Base-by-base conservation (phyloP, 2,797 vertebrate genomes). In the Psittacula echo region DNA sequence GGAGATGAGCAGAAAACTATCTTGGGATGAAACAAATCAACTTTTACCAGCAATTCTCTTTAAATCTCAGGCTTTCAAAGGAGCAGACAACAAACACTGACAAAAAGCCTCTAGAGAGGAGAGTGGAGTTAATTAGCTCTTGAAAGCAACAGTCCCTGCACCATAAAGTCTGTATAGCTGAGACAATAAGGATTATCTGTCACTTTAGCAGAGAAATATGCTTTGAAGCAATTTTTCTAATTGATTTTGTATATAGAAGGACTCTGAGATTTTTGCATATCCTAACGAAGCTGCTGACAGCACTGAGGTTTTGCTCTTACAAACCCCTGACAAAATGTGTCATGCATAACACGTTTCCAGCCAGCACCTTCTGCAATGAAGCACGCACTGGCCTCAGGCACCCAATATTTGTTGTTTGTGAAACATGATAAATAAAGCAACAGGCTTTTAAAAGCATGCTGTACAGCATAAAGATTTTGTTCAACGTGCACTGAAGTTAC, bases 1-100 rank as follows among this genome's bases (percentile, higher is more conserved):
- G 27, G 58, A 94, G 44, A 81, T 15, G 16, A 51, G 56, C 61
- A 73, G 74, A 30, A 88, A 95, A 73, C 29, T 71, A 72, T 53
- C 24, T 91, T 0, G 1, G 61, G 56, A 85, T 78, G n/a, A 89
- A 93, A 80, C n/a, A 60, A 85, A 86, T 53, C 20, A 76, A 79
- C 54, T 68, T 76, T 39, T 64, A 39, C 5, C 2, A 32, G 32
- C 29, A 50, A n/a, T 23, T 20, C 19, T 45, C 41, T 89, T 77
- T n/a, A 73, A 85, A 87, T 74, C 70, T 84, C 51, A 86, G 74
- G 47, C 70, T 90, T 91, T 90, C 64, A 66, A 71, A 88, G 81
- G 44, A 72, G 18, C 41, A 75, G 45, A 72, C 30, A 89, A 66
- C 54, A 77, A 60, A 66, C 65, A 54, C 12, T 64, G 60, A 65